phyloP scores from a whole-genome alignment of 64 coral and sea anemone genomes.

The Actinia equina region DNA sequence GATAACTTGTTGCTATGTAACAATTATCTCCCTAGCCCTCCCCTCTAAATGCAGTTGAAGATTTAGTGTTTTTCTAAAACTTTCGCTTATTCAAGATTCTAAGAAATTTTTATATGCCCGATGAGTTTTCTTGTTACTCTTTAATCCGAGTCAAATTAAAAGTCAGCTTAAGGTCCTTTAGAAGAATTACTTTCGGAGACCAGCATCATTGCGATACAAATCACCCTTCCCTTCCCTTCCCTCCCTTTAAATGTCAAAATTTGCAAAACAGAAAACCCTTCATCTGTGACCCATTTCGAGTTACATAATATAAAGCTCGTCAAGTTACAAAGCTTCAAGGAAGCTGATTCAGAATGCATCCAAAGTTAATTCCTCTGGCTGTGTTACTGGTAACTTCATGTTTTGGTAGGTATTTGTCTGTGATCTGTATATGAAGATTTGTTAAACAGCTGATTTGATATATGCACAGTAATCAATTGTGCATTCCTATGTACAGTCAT shows the following conservation, averaged over 20 bases:
- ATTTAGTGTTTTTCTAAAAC: background rate
- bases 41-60: background rate
- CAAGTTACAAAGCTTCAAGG: background rate
- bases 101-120: no score
- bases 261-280: background rate
- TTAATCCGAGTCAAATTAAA: no score
- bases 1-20: conserved; percentile 15
- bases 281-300: background rate
- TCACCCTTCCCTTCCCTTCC: background rate
- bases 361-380: background rate
- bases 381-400: background rate
- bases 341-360: background rate
- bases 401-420: background rate
- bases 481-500: no score
- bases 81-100: no score
- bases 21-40: background rate
- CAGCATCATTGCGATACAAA: background rate
- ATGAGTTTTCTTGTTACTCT: no score
- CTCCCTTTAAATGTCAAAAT: background rate
- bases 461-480: no score
- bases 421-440: no score
- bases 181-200: background rate
- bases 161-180: no score
- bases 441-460: no score
- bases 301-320: background rate